These are phyloP conservation scores for Xanthia icteritia DNA, from an alignment of 2,888 invertebrate species.

Conservation along the genomic window DNA sequence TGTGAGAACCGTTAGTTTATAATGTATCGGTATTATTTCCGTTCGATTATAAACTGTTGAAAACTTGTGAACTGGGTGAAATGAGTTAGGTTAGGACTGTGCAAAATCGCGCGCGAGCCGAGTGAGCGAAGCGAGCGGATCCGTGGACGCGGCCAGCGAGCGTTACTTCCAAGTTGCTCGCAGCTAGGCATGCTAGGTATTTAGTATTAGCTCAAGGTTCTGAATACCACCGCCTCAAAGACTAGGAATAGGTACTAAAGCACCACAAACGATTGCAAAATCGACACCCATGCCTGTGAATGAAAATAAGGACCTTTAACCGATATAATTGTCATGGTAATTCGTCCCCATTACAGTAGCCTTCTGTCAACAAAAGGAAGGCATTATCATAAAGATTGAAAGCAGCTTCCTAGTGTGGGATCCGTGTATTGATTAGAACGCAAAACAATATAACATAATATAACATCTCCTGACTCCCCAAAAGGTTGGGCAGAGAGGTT, in stretches of 20 bases:
- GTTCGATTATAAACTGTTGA: no score
- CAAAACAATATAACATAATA: background rate
- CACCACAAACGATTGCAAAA: background rate
- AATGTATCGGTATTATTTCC: no score
- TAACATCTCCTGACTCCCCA: no score
- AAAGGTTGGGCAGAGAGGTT: background rate
- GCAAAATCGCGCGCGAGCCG: no score
- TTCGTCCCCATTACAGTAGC: background rate
- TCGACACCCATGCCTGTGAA: background rate
- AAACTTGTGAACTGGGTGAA: no score
- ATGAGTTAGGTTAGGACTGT: no score
- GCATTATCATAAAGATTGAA: background rate
- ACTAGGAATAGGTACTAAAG: background rate
- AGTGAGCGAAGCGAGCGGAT: no score
- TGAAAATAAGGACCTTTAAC: background rate
- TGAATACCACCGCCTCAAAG: background rate
- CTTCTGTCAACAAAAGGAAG: background rate
- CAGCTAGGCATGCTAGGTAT: no score
- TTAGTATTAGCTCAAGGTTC: no score
- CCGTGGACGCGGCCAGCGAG: no score
- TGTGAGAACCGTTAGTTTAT: no score
- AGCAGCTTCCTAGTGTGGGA: background rate
- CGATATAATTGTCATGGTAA: background rate
- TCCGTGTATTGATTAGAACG: background rate
- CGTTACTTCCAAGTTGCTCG: no score